phyloP scores from a whole-genome alignment of 2,113 vertebrate genomes.

The Morone saxatilis region DNA sequence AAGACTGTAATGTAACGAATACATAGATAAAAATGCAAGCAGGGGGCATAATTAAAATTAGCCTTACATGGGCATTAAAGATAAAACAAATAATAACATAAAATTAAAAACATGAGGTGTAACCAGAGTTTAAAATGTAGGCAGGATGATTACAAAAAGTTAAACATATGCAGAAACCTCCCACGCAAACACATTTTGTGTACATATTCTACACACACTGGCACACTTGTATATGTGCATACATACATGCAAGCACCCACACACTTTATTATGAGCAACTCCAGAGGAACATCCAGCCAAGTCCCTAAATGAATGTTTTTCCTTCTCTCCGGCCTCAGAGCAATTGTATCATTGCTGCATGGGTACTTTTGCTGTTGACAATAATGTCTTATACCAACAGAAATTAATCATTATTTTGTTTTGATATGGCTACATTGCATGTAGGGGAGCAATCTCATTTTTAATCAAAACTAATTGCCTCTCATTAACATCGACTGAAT shows the following conservation, averaged over 20 bases:
- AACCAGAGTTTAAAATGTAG: not conserved
- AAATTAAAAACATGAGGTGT: conserved; percentile 6
- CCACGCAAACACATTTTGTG: conserved; percentile 34
- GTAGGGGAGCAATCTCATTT: conserved; percentile 72
- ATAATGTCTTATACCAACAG: conserved; percentile 67
- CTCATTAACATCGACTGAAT: conserved; percentile 75
- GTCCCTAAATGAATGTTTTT: conserved; percentile 51
- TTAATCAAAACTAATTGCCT: conserved; percentile 83
- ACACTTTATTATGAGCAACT: conserved; percentile 32
- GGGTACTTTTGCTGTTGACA: conserved; percentile 66
- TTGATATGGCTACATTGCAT: conserved; percentile 68
- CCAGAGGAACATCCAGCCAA: conserved; percentile 25
- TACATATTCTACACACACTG: conserved; percentile 10
- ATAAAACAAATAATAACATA: not conserved
- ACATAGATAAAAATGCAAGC: not conserved
- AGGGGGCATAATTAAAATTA: not conserved
- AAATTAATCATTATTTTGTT: conserved; percentile 80
- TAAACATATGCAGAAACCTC: conserved; percentile 27
- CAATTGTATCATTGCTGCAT: conserved; percentile 52
- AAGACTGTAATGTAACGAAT: not conserved
- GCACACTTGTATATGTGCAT: conserved; percentile 3
- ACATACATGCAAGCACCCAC: conserved; percentile 13
- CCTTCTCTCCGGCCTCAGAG: conserved; percentile 59
- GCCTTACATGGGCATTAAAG: not conserved
- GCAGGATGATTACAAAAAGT: conserved; percentile 10